phyloP scores from a whole-genome alignment of 2,888 invertebrate genomes.

The Eupithecia inturbata region DNA sequence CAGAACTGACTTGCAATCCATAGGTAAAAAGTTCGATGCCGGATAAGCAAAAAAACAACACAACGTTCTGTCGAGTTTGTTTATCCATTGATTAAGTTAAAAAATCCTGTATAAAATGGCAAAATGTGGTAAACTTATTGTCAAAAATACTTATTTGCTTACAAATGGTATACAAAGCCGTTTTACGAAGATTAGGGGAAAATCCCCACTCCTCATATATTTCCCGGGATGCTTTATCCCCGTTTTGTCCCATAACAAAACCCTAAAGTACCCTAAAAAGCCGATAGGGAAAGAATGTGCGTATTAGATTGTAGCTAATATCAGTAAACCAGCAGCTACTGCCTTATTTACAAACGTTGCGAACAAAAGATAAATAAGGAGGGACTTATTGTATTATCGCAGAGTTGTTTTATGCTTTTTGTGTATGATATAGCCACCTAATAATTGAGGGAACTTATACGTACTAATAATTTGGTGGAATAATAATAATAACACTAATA shows the following conservation, averaged over 20 bases:
- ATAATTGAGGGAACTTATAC: no score
- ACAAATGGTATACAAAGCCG: constrained; percentile 17
- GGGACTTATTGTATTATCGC: neutral
- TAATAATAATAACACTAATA: no score
- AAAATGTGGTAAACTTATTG: constrained; percentile 2
- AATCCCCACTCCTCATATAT: constrained; percentile 32
- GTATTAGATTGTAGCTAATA: constrained; percentile 30
- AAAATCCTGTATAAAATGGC: neutral
- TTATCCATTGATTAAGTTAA: no score
- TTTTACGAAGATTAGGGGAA: constrained; percentile 24
- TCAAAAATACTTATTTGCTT: constrained; percentile 14
- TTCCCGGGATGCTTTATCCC: constrained; percentile 29
- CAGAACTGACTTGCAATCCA: no score
- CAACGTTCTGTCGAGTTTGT: no score
- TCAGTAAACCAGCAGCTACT: constrained; percentile 11
- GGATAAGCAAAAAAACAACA: no score
- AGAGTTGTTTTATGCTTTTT: no score
- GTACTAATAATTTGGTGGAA: no score
- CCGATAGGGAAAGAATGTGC: constrained; percentile 34
- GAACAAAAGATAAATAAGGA: neutral
- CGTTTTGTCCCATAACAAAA: constrained; percentile 35
- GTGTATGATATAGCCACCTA: no score
- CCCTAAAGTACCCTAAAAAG: constrained; percentile 36
- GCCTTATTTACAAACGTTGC: constrained; percentile 5
- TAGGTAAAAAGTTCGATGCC: no score